phyloP scores from a whole-genome alignment of 2,797 vertebrate species.

The Peromyscus eremicus region DNA sequence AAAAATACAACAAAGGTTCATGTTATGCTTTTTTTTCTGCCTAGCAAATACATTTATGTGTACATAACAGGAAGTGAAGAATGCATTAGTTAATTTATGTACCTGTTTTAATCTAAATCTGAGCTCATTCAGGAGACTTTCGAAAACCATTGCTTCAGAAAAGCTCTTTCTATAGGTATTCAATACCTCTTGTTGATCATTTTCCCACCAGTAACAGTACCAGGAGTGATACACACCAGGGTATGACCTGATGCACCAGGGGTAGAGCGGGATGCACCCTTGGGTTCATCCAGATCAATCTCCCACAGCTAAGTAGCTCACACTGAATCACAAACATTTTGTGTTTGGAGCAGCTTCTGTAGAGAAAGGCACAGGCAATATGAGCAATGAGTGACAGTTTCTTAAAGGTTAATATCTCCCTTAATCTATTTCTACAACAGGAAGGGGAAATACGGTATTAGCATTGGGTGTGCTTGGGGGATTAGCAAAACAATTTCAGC shows the following conservation, averaged over 20 bases:
- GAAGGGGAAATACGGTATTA: conserved; percentile 87
- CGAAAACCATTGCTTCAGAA: conserved; percentile 15
- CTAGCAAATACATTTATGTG: conserved; percentile 33
- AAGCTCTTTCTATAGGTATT: conserved; percentile 72
- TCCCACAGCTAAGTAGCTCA: conserved; percentile 87
- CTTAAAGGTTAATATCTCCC: conserved; percentile 93
- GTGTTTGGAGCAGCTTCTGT: conserved; percentile 85
- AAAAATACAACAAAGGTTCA: not conserved
- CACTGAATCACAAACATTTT: conserved; percentile 90
- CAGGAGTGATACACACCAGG: conserved; percentile 74
- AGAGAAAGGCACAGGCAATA: conserved; percentile 82
- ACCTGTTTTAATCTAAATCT: conserved; percentile 30
- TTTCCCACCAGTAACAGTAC: conserved; percentile 74
- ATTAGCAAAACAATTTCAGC: conserved; percentile 91
- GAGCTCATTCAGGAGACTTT: not conserved
- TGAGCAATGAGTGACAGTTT: conserved; percentile 91
- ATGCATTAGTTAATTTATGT: conserved; percentile 9
- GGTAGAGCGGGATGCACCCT: conserved; percentile 73
- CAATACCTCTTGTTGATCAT: conserved; percentile 69
- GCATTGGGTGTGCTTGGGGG: conserved; percentile 89
- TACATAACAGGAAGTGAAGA: conserved; percentile 35
- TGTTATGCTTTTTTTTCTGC: conserved; percentile 19
- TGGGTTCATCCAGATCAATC: conserved; percentile 85
- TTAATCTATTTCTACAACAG: conserved; percentile 91
- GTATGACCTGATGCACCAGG: conserved; percentile 77